Conservation (phyloP, 2,888 invertebrate species). For the Drosophila nigritarsus region DNA sequence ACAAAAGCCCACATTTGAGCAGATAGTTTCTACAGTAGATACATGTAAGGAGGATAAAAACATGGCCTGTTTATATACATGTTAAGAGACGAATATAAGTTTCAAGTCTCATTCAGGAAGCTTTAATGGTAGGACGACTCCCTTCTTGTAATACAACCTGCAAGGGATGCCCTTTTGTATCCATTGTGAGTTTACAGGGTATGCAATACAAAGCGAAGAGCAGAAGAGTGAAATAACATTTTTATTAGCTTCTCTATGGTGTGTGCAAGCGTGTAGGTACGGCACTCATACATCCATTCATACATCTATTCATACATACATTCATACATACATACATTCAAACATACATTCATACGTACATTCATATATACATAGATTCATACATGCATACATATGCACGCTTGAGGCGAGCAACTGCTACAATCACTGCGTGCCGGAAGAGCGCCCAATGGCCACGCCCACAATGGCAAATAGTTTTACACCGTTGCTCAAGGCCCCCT, state of each 20-base stretch:
- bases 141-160: neutral
- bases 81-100: neutral
- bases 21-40: neutral
- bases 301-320: neutral
- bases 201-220: constrained; percentile 7
- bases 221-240: constrained; percentile 7
- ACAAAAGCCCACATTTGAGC: neutral
- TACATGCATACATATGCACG: neutral
- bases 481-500: neutral
- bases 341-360: neutral
- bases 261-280: neutral
- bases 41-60: neutral
- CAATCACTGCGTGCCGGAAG: constrained; percentile 17
- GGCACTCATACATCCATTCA: neutral
- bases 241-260: constrained; percentile 58
- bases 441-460: constrained; percentile 48
- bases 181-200: neutral
- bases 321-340: neutral
- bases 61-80: neutral
- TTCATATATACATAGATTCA: neutral
- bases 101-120: neutral
- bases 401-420: constrained; percentile 18
- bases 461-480: constrained; percentile 60
- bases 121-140: neutral
- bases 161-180: neutral